Conservation (phyloP, 1,140 invertebrate genomes). For the Heliconius congener region DNA sequence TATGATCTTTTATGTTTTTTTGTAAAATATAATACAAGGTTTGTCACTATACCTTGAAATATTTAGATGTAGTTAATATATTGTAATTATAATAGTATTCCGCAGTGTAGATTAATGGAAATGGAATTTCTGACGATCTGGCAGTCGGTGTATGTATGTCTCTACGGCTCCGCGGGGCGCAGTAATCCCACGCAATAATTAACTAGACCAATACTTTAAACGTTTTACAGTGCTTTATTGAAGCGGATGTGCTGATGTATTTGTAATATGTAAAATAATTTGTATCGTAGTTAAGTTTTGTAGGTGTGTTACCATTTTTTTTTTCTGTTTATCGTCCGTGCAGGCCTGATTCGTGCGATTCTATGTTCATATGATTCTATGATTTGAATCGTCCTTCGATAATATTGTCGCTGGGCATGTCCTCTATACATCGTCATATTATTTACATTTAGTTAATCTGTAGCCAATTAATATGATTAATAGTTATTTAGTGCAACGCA, state of each 20-base stretch:
- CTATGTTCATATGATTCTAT: too few relatives aligned
- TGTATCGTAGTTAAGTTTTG: slow-evolving; percentile 61
- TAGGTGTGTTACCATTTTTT: slow-evolving; percentile 72
- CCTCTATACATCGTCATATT: not conserved
- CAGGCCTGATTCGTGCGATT: slow-evolving; percentile 20
- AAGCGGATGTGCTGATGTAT: slow-evolving; percentile 64
- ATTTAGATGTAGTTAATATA: slow-evolving; percentile 34
- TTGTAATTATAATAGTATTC: slow-evolving; percentile 31
- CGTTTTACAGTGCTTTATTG: slow-evolving; percentile 77
- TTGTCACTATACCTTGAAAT: slow-evolving; percentile 29
- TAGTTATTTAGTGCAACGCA: slow-evolving; percentile 17
- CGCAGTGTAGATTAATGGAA: slow-evolving; percentile 37
- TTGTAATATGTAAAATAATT: slow-evolving; percentile 68
- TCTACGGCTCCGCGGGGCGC: slow-evolving; percentile 36
- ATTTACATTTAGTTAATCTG: not conserved
- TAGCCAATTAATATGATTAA: not conserved
- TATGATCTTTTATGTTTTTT: not conserved
- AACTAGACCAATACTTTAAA: slow-evolving; percentile 81
- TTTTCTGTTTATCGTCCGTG: slow-evolving; percentile 50
- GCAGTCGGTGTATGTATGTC: slow-evolving; percentile 34
- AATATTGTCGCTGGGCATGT: not conserved
- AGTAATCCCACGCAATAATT: slow-evolving; percentile 70
- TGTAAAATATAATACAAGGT: slow-evolving; percentile 7
- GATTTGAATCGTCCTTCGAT: not conserved
- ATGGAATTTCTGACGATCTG: slow-evolving; percentile 46